Base-by-base conservation (phyloP, 1,140 invertebrate species). In the Eumeta japonica region DNA sequence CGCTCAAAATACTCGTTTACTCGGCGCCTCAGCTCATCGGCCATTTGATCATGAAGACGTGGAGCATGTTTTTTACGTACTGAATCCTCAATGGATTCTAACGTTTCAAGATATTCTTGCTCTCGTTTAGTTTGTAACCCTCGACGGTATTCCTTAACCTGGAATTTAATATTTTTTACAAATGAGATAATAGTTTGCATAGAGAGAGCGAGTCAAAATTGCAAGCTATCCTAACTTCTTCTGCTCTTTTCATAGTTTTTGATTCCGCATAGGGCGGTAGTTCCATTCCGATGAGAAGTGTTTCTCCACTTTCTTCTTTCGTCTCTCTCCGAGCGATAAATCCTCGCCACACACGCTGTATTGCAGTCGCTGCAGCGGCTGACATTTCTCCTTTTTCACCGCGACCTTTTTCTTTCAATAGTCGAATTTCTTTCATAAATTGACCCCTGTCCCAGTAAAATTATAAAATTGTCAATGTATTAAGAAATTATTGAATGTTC, bases 371-470 rank as follows among this genome's bases (percentile, higher is more conserved):
- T 1, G 89, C 87, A 20, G 80, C 52, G 14, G 79, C 71, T 46
- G 71, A 74, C 48, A 78, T 75, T 44, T 82, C 75, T 9, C 67
- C 76, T 43, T 79, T 76, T 20, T 64, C 60, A 40, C 82, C 79
- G 9, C 86, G 83, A 5, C 81, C 78, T 52, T 83, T 86, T 45
- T 90, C 87, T 64, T 89, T 90, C 39, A 86, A 76, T 13, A 83
- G 75, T 15, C 85, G 75, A 36, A 95, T 90, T 73, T 94, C 91
- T 62, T 88, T 88, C 88, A 95, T 94, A 49, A 94, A 92, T 56
- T 93, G 88, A 7, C 90, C 84, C 45, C 92, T 74, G 13, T 75
- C 45, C 32, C 36, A 28, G 10, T 14, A 18, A 30, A 39, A 16
- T 19, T 16, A 39, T 14, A 24, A 24, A 7, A n/a, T 7, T n/a